Evolutionary conservation across 2,797 vertebrate genomes (phyloP), one percentile per base, ranked within the genome.

Genomic region (Pogonophryne albipinna): DNA sequence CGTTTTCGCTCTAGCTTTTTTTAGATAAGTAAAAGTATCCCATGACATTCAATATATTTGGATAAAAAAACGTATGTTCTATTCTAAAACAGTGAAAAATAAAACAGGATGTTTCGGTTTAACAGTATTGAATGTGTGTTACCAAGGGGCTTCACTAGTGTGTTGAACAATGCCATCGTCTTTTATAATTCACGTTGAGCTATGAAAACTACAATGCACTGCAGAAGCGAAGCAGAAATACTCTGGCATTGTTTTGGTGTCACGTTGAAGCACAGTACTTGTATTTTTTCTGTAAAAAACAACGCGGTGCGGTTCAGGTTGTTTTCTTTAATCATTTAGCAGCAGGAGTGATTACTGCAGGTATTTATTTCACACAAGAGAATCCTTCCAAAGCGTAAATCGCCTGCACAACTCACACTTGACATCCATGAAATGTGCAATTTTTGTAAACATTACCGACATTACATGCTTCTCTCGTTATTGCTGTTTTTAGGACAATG

Each of bases 101-200:
- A 17, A 42, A 66, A 45, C 34, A 27, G 14, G 19, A 57, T 68
- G 9, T 27, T 57, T 13, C 27, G 45, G 12, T 2, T 4, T 50
- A 20, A 31, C 41, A 34, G 9, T 15, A 15, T 11, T 53, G 46
- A 42, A 57, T 51, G 3, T 23, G 12, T 66, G 34, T 38, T 38
- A 38, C 6, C 12, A 10, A 7, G 14, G 13, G 20, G 23, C 42
- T 38, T 66, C 23, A 45, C 38, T 16, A 41, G 8, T 49, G 46
- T 46, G 38, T 66, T 63, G 11, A 71, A 65, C 56, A 77, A 23
- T 60, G 13, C 5, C 6, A 53, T 3, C 15, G n/a, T 51, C 7
- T 53, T 38, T 46, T 46, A 52, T 47, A 4, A 57, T 65, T 58
- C 10, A 13, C 11, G 52, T 20, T 44, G n/a, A 17, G 15, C 14